A percentile compares a stretch with the other conserved stretches of the same genome.
phyloP scores from a whole-genome alignment of 2,113 vertebrate species.

The Peromyscus polionotus region DNA sequence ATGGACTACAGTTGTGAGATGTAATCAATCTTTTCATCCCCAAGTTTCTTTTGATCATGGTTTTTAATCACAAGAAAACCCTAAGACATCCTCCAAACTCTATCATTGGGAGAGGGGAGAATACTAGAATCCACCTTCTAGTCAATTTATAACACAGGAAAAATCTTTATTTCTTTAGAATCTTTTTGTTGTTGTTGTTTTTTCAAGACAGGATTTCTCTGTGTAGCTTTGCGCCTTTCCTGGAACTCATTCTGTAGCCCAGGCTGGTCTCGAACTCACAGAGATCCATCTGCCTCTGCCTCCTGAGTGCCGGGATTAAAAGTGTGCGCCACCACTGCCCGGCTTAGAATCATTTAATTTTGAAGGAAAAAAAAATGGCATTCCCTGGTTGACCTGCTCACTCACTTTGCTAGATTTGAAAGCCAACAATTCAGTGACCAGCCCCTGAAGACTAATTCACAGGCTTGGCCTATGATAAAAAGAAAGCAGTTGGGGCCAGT shows the following conservation, averaged over 20 bases:
- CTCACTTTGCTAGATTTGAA: neutral
- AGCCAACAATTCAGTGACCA: neutral
- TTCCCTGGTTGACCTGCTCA: neutral
- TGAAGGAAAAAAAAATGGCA: neutral
- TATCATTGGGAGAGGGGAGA: neutral
- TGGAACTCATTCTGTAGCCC: too few relatives aligned
- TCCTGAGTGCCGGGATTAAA: too few relatives aligned
- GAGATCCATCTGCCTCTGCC: too few relatives aligned
- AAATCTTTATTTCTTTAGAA: slow-evolving; percentile 28
- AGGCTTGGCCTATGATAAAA: neutral
- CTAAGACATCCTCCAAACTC: neutral
- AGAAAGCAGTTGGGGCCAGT: neutral
- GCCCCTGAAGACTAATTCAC: too few relatives aligned
- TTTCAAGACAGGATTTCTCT: neutral
- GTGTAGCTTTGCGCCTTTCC: too few relatives aligned
- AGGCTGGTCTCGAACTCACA: too few relatives aligned
- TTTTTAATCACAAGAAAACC: neutral
- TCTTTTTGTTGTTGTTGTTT: too few relatives aligned
- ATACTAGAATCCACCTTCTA: slow-evolving; percentile 5
- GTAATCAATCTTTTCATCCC: neutral
- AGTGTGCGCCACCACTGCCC: too few relatives aligned
- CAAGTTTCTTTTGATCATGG: neutral
- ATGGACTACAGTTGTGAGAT: neutral
- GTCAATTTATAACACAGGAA: neutral
- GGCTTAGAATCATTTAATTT: slow-evolving; percentile 23